Base-by-base conservation (phyloP, 2,113 vertebrate genomes). In the Montifringilla adamsi region DNA sequence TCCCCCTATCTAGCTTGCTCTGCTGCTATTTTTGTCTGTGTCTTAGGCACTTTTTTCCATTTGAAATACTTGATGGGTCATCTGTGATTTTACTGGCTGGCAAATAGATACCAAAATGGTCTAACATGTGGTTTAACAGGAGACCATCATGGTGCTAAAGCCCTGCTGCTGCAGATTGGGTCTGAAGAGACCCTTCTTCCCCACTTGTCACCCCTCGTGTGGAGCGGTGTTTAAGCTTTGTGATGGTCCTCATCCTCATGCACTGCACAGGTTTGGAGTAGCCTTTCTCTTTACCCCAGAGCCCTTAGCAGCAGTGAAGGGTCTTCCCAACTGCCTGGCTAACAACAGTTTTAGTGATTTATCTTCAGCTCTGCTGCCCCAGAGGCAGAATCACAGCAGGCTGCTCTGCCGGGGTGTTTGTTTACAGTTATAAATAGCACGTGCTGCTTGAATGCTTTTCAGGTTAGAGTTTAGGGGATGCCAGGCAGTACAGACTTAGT, bases 11-110 rank as follows among this genome's bases (percentile, higher is more conserved):
- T 64, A 58, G 46, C 31, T 58, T 47, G 16, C 16, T 72, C 41
- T 77, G 69, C 33, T 96, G 46, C 69, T 93, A 85, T 94, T 96
- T 90, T 96, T 92, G n/a, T 93, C 87, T 52, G 58, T 72, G 27
- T 74, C 78, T 59, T 55, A 21, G 27, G 33, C 1, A 6, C 64
- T 58, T 59, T 59, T 87, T 87, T 37, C 47, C 58, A 59, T 53
- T 87, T 77, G 44, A 82, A 93, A 93, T 89, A 44, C 69, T 92
- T 95, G 3, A 11, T 35, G 64, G 21, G 55, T 93, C 88, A 77
- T 3, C 64, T 82, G n/a, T 73, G 37, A 20, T 73, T 59, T 46
- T 76, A 49, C 49, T 93, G 74, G 24, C 69, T 85, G 67, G 62
- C 58, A 82, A 69, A 28, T n/a, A 14, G 31, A 3, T 77, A 17